Percentiles rank a stretch among this genome's conserved stretches.
Evolutionary conservation across 2,797 vertebrate genomes (phyloP).

Genomic region (Geotrypetes seraphini): DNA sequence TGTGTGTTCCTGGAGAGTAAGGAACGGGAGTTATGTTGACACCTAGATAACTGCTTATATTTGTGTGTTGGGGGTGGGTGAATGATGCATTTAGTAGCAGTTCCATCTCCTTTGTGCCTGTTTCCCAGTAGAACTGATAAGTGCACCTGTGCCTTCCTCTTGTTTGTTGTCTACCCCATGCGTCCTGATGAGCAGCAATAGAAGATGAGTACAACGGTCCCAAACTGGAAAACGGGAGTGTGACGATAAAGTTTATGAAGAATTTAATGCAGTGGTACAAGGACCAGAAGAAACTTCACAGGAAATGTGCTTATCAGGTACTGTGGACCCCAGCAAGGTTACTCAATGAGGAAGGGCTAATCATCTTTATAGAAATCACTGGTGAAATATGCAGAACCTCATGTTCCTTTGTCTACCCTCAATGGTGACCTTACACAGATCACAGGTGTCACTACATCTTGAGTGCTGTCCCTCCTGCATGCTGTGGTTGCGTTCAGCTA

Average conservation of each 20-base stretch:
- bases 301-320: conserved; percentile 94
- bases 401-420: too few relatives aligned
- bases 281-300: conserved; percentile 88
- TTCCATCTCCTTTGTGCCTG: neutral
- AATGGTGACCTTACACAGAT: too few relatives aligned
- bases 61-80: too few relatives aligned
- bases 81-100: neutral
- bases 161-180: neutral
- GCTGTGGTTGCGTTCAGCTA: too few relatives aligned
- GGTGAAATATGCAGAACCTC: too few relatives aligned
- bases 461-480: too few relatives aligned
- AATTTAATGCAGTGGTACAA: conserved; percentile 92
- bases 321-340: too few relatives aligned
- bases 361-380: too few relatives aligned
- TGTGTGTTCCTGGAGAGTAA: too few relatives aligned
- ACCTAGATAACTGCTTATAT: neutral
- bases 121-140: neutral
- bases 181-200: conserved; percentile 59
- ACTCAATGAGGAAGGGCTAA: too few relatives aligned
- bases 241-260: conserved; percentile 81
- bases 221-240: conserved; percentile 77
- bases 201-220: conserved; percentile 87
- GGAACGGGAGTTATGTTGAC: neutral
- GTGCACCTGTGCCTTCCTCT: too few relatives aligned
- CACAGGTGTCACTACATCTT: too few relatives aligned